These are phyloP conservation scores for Odocoileus hemionus DNA, from an alignment of 2,113 vertebrate genomes.

Conservation along the genomic window DNA sequence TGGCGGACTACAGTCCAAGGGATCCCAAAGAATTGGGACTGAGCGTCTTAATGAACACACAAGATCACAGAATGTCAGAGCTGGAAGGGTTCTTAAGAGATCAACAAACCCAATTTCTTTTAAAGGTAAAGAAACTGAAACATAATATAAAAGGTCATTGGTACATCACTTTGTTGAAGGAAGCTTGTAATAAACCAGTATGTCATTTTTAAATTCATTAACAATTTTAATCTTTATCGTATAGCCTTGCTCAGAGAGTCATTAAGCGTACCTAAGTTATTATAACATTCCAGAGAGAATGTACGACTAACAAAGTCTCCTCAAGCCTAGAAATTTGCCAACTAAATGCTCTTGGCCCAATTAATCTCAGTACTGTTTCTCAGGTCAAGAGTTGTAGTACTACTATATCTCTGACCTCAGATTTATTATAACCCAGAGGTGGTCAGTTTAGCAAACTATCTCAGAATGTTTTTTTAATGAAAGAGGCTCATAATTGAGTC, in stretches of 20 bases:
- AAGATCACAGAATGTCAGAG: background rate
- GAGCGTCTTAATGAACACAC: background rate
- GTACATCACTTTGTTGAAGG: background rate
- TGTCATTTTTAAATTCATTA: background rate
- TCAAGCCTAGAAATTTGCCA: background rate
- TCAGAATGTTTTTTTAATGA: background rate
- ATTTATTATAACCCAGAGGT: background rate
- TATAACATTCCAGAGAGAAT: background rate
- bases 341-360: background rate
- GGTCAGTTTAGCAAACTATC: background rate
- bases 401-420: background rate
- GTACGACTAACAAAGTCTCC: background rate
- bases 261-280: background rate
- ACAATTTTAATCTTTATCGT: background rate
- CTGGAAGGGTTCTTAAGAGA: background rate
- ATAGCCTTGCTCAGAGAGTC: background rate
- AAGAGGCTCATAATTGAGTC: background rate
- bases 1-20: background rate
- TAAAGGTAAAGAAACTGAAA: constrained; percentile 14
- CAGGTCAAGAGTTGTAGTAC: background rate
- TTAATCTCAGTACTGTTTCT: background rate
- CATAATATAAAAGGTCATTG: background rate
- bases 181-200: background rate
- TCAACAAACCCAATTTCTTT: background rate
- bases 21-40: background rate